Evolutionary conservation across 2,113 vertebrate species (phyloP).

Genomic region (Columba janthina): DNA sequence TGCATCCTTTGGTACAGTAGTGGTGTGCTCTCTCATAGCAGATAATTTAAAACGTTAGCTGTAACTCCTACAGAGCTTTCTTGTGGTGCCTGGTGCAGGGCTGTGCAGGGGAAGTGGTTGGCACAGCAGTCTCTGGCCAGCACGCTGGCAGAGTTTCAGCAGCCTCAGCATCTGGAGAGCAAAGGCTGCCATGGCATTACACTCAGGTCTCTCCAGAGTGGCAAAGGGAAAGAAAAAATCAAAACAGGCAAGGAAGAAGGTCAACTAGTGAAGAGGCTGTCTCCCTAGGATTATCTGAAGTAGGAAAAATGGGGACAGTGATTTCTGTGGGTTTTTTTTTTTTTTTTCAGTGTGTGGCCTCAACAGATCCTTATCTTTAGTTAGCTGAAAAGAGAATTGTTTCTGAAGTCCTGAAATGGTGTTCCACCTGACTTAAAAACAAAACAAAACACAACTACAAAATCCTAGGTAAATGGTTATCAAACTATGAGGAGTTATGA

Average conservation of each 20-base stretch:
- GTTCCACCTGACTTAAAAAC: not conserved
- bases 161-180: not conserved
- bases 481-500: not conserved
- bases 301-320: not conserved
- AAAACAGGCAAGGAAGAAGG: not conserved
- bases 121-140: not conserved
- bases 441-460: not conserved
- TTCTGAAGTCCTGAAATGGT: not conserved
- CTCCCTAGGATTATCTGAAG: not conserved
- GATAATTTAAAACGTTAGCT: not conserved
- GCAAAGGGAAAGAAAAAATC: not conserved
- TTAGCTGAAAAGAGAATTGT: not conserved
- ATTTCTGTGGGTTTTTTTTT: not conserved
- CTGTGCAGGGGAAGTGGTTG: not conserved
- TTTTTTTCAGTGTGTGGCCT: not conserved
- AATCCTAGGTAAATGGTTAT: not conserved
- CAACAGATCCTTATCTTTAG: not conserved
- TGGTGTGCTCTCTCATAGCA: not conserved
- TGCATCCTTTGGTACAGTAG: not conserved
- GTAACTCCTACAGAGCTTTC: not conserved
- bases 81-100: rapidly evolving
- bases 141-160: not conserved
- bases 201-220: not conserved
- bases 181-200: not conserved
- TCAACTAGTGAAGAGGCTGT: not conserved